A percentile compares a stretch with the other conserved stretches of the same genome.
These are phyloP conservation scores for Nomada ruficornis DNA, from an alignment of 2,888 invertebrate genomes.

Conservation along the genomic window DNA sequence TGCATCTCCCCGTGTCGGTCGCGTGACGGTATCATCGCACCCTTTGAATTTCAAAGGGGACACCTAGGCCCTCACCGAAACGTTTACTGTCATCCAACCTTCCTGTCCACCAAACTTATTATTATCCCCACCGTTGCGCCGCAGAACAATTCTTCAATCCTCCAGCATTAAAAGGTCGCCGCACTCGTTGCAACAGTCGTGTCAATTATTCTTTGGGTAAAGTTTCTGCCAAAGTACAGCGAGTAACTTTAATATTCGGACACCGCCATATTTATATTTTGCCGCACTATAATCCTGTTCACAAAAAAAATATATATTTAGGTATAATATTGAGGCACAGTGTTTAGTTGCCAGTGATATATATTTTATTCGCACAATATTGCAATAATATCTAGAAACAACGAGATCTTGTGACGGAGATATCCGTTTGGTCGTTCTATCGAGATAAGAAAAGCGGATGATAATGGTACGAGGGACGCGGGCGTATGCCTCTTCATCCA, in stretches of 20 bases:
- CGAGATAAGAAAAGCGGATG: constrained; percentile 66
- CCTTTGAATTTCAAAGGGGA: constrained; percentile 38
- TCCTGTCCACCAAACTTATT: constrained; percentile 20
- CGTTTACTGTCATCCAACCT: constrained; percentile 8
- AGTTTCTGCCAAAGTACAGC: constrained; percentile 29
- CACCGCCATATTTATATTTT: too few relatives aligned
- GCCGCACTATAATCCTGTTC: too few relatives aligned
- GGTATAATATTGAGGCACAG: too few relatives aligned
- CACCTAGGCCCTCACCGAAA: constrained; percentile 15
- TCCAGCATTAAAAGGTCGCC: too few relatives aligned
- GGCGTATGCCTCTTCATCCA: constrained; percentile 73
- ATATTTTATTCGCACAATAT: too few relatives aligned
- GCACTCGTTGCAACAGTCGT: neutral
- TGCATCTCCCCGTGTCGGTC: constrained; percentile 18
- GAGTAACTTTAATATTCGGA: too few relatives aligned
- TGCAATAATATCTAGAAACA: too few relatives aligned
- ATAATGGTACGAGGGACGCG: constrained; percentile 7
- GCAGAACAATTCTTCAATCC: neutral
- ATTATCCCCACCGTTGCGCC: constrained; percentile 28
- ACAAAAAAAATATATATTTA: too few relatives aligned
- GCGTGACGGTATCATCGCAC: constrained; percentile 44
- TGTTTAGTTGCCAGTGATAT: too few relatives aligned
- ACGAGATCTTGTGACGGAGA: constrained; percentile 30
- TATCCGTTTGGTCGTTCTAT: neutral
- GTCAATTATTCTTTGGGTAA: constrained; percentile 25